Conservation (phyloP, 2,888 invertebrate species). For the Phaedon cochleariae region DNA sequence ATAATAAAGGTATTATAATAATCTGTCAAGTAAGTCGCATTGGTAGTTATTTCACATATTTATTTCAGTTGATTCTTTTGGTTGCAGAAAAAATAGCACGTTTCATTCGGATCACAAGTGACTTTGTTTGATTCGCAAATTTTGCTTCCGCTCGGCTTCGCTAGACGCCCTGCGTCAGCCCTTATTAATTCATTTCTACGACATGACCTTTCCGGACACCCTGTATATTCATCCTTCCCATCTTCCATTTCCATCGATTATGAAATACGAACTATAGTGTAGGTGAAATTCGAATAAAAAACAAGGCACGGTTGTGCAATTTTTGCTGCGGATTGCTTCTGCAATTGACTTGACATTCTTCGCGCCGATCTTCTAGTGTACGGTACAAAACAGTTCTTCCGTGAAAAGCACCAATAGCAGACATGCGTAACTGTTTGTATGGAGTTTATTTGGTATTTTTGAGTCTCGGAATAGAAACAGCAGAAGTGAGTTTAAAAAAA, state of each 20-base stretch:
- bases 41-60: too few relatives aligned
- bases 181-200: too few relatives aligned
- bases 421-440: neutral
- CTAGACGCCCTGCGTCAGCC: too few relatives aligned
- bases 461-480: neutral
- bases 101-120: too few relatives aligned
- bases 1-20: too few relatives aligned
- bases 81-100: too few relatives aligned
- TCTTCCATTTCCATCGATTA: conserved; percentile 27
- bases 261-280: conserved; percentile 31
- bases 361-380: conserved; percentile 10
- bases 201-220: too few relatives aligned
- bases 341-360: conserved; percentile 25
- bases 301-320: conserved; percentile 37
- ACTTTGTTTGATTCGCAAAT: too few relatives aligned
- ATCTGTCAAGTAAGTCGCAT: too few relatives aligned
- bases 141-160: too few relatives aligned
- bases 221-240: neutral
- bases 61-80: too few relatives aligned
- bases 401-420: neutral
- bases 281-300: conserved; percentile 29
- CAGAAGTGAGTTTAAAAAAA: conserved; percentile 11
- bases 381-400: conserved; percentile 13
- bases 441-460: conserved; percentile 3
- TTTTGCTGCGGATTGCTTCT: conserved; percentile 29